Conservation (phyloP, 2,888 invertebrate species). For the Conus canariensis region DNA sequence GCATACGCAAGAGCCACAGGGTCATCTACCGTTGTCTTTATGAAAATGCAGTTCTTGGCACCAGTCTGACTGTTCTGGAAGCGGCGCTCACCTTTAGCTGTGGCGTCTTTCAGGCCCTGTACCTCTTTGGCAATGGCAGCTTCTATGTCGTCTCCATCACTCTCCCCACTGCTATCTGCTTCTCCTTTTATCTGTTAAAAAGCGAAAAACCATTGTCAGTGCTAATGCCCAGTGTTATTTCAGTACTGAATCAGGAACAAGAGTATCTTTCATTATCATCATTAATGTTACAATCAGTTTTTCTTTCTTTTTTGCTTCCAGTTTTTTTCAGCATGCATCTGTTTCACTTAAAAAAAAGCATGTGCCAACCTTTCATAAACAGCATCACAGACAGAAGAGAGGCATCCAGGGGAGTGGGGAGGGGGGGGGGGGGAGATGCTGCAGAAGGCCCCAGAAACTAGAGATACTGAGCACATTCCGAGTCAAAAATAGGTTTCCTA, state of each 20-base stretch:
- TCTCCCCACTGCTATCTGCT: conserved; percentile 81
- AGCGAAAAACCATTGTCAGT: not conserved
- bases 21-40: conserved; percentile 87
- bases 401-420: no score
- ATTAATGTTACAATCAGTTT: no score
- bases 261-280: no score
- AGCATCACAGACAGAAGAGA: no score
- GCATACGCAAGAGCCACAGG: conserved; percentile 86
- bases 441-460: no score
- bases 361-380: not conserved
- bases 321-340: no score
- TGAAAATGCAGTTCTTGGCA: conserved; percentile 91
- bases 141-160: conserved; percentile 79
- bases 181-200: conserved; percentile 77
- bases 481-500: no score
- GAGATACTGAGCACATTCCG: no score
- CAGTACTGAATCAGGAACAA: no score
- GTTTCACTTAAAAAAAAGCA: not conserved
- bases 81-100: conserved; percentile 61
- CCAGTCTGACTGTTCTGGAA: conserved; percentile 87
- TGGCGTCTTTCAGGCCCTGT: conserved; percentile 61
- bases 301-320: no score
- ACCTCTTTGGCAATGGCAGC: conserved; percentile 75
- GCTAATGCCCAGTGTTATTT: no score
- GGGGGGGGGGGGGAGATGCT: no score